Evolutionary conservation across 2,113 vertebrate species (phyloP), one percentile per base, ranked within the genome.

Genomic region (Lasiurus borealis): DNA sequence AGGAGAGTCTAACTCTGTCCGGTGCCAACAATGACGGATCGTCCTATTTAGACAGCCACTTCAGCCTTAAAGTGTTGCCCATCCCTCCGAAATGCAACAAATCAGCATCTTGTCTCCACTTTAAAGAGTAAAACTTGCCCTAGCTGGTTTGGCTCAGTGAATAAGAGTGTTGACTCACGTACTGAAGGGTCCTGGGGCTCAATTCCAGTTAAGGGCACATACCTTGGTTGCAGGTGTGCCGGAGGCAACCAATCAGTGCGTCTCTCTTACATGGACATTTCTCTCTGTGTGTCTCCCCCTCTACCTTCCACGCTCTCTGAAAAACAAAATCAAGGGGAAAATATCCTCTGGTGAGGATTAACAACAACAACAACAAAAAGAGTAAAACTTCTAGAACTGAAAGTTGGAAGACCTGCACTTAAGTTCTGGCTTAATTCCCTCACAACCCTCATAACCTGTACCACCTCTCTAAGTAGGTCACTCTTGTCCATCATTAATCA

Each of bases 401-500:
- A 77, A 89, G 62, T 73, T 29, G 36, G 77, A 77, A 95, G 71
- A 68, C 21, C 21, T 62, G 15, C 25, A 72, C 86, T 93, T 66
- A 46, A 75, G 18, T 91, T 95, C 44, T 52, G 18, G 68, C 75
- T 88, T 76, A 71, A 15, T 90, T 93, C 44, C 57, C 48, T n/a
- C 46, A 72, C 34, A 36, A 76, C 48, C 71, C 25, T 27, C 50
- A 71, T 48, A 77, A 68, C 10, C 18, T 27, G 46, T 34, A 83
- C 6, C 14, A 27, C 29, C 46, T 78, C 54, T 80, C n/a, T 80
- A 68, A 46, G 23, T 75, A 73, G 19, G 19, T 86, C 64, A 73
- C 44, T 90, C 25, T 88, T 64, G 15, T 81, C 82, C n/a, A 15
- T 88, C n/a, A 94, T 82, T 91, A 88, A 85, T 82, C n/a, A 19